Evolutionary conservation across 2,888 invertebrate species (phyloP), one percentile per base, ranked within the genome.

Genomic region (Labia minor): DNA sequence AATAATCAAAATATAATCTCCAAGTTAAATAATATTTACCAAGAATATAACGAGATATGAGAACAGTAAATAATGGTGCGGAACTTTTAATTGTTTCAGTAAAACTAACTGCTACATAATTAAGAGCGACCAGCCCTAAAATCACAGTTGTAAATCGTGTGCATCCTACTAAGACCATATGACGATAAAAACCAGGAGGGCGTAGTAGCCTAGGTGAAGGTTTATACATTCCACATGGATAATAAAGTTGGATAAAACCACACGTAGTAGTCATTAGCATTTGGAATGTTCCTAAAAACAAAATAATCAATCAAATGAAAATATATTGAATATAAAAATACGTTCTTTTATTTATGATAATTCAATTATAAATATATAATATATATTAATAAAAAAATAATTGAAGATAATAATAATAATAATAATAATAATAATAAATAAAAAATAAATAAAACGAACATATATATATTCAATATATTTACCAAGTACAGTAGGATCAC

Each of bases 31-130:
- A n/a, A n/a, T n/a, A n/a, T n/a, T 77, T 77, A 83, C 85, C 84
- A 75, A 85, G 77, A 72, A 85, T 78, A 76, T 81, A 79, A 76
- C 85, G 81, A 65, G 88, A 86, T 72, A 90, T 87, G 69, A 88
- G 76, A 67, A 90, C 89, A 61, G 90, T 90, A 76, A 89, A 89
- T 66, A 89, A 79, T 49, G 90, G 90, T 18, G 89, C 89, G 33
- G 89, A 88, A 77, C 88, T 88, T 76, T 90, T 90, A 63, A 90
- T 86, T 14, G 89, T 89, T 77, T 89, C 89, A 63, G 89, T 89
- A 76, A 90, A 90, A 76, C 88, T 89, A 67, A 89, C 88, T 69
- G 89, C 87, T 68, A 89, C 88, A 77, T 85, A 89, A 79, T 88
- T 87, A 67, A 90, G 79, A 8, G 89, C 87, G 66, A 89, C 82